Evolutionary conservation across 2,797 vertebrate species (phyloP).

Genomic region (Crenuchus spilurus): DNA sequence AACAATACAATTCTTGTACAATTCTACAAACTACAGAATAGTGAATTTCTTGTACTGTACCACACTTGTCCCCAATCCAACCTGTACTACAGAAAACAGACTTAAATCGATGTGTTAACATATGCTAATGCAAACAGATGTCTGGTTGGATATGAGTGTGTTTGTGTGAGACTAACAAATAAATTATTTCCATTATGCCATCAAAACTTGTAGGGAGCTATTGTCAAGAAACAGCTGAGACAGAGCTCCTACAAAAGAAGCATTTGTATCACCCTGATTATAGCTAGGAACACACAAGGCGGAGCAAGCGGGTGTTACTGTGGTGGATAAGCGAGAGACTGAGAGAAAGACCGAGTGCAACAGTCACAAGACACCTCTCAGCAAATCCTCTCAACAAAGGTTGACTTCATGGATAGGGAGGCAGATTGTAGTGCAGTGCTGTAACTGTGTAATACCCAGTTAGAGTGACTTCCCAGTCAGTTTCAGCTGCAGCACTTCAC

Average conservation of each 20-base stretch:
- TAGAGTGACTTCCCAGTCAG: background rate
- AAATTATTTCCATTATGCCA: slow-evolving; percentile 32
- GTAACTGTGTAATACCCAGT: no score
- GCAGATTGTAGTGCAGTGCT: background rate
- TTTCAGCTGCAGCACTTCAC: background rate
- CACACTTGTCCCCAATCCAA: background rate
- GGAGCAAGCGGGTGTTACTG: no score
- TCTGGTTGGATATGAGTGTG: background rate
- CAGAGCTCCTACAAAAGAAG: slow-evolving; percentile 43
- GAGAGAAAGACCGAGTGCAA: no score
- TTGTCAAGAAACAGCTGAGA: slow-evolving; percentile 44
- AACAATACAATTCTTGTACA: no score
- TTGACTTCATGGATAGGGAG: slow-evolving; percentile 29
- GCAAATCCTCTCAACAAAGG: slow-evolving; percentile 24
- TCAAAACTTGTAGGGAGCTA: slow-evolving; percentile 38
- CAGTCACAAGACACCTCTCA: slow-evolving; percentile 44
- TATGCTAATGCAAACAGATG: background rate
- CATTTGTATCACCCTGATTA: slow-evolving; percentile 40
- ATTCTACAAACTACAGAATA: no score
- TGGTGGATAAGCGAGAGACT: no score
- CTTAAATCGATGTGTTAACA: background rate
- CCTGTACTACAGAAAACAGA: background rate
- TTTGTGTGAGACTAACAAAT: slow-evolving; percentile 5
- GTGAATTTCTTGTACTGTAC: no score
- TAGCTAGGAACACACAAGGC: slow-evolving; percentile 11